Percentiles rank a stretch among this genome's conserved stretches.
Evolutionary conservation across 2,113 vertebrate genomes (phyloP).

Genomic region (Calidris pugnax): DNA sequence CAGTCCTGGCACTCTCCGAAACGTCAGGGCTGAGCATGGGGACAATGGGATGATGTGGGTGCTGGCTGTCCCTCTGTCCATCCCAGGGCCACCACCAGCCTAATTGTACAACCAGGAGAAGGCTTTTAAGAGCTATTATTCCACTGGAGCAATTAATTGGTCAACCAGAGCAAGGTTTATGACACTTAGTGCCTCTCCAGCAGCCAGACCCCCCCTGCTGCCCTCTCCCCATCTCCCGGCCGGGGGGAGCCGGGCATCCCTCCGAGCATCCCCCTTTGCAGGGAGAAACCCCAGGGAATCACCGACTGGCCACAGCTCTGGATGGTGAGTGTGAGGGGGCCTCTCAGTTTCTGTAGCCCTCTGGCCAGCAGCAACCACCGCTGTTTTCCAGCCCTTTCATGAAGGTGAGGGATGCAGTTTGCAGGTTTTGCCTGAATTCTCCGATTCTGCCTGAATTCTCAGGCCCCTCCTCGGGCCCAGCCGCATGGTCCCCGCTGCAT

Average conservation of each 20-base stretch:
- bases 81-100: background rate
- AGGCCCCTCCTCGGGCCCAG: background rate
- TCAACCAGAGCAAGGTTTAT: rapidly evolving
- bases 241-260: background rate
- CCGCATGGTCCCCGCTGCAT: rapidly evolving
- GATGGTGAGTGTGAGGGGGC: rapidly evolving
- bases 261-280: rapidly evolving
- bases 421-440: background rate
- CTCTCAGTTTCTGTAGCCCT: background rate
- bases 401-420: rapidly evolving
- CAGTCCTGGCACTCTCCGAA: background rate
- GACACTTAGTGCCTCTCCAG: background rate
- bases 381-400: background rate
- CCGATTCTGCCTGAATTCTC: background rate
- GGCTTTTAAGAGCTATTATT: background rate
- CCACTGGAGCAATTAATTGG: background rate
- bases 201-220: rapidly evolving
- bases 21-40: rapidly evolving
- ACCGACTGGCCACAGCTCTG: rapidly evolving
- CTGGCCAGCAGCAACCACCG: rapidly evolving
- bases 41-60: rapidly evolving
- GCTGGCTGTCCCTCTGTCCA: rapidly evolving
- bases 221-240: background rate
- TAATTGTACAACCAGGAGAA: background rate
- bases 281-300: background rate